Evolutionary conservation across 2,113 vertebrate species (phyloP), one percentile per base, ranked within the genome.

Genomic region (Scartelaos histophorus): DNA sequence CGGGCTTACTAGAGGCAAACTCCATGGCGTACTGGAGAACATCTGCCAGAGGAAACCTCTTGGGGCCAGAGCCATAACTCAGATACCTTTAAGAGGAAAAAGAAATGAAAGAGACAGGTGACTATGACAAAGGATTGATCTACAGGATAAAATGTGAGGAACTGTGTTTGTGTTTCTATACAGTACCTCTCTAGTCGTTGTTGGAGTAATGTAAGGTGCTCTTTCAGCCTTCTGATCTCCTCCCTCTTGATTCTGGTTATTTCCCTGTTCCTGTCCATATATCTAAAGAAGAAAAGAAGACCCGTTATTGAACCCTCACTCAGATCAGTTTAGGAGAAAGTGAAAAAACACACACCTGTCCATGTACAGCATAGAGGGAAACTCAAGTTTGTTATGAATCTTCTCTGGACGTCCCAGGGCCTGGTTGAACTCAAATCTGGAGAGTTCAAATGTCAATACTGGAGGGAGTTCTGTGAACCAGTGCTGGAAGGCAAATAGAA

Each of bases 301-400:
- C 4, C 53, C 5, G 15, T 1, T 3, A 82, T 47, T 71, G 1
- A 47, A 2, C 65, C 16, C 0, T 64, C 15, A 19, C 2, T 12
- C 11, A 38, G 29, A 13, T 7, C 0, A 51, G 15, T n/a, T 29
- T 53, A 25, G 57, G 29, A 3, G 19, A 61, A 19, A 47, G 69
- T 13, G 38, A n/a, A 57, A 17, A 57, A 7, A n/a, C 0, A 67
- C 43, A 72, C 90, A 99, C 97, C 97, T 97, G 95, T 99, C 98
- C 94, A 99, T 94, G 91, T 99, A 99, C 56, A 99, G 95, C 95
- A 97, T 91, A 10, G 94, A 93, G 72, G 98, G 96, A 88, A 99
- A 99, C 93, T 99, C 98, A 60, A 99, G 94, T 88, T 98, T 99
- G 90, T 98, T 97, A 91, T 99, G 97, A 89, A 99, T 99, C 93